Evolutionary conservation across 2,888 invertebrate species (phyloP).

Genomic region (Ceraclea dissimilis): DNA sequence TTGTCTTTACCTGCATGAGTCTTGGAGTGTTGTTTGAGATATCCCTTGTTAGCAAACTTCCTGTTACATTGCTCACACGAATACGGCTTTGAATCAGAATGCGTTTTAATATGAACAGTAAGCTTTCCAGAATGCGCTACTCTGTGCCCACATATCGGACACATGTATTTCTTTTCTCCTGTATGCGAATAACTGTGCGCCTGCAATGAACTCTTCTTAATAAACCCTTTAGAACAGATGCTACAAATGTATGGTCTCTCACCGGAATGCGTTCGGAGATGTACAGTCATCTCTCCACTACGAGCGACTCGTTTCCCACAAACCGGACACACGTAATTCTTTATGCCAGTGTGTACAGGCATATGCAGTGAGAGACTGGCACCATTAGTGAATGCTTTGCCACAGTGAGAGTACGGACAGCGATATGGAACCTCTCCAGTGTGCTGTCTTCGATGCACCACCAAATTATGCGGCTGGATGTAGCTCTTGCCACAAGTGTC

Average conservation of each 20-base stretch:
- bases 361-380: constrained; percentile 23
- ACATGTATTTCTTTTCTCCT: constrained; percentile 24
- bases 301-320: constrained; percentile 24
- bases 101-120: constrained; percentile 32
- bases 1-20: constrained; percentile 17
- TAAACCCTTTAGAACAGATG: too few relatives aligned
- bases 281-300: constrained; percentile 24
- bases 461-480: constrained; percentile 23
- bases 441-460: constrained; percentile 20
- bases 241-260: too few relatives aligned
- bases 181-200: constrained; percentile 23
- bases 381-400: constrained; percentile 24
- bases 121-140: constrained; percentile 35
- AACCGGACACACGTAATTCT: constrained; percentile 24
- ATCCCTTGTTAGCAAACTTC: constrained; percentile 22
- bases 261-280: too few relatives aligned
- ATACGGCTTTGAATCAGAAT: constrained; percentile 45
- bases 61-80: constrained; percentile 38
- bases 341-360: constrained; percentile 24
- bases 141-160: constrained; percentile 22
- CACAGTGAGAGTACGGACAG: constrained; percentile 18
- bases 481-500: constrained; percentile 24
- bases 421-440: constrained; percentile 24
- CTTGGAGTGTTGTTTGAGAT: constrained; percentile 24
- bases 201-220: constrained; percentile 22